Conservation (phyloP, 2,888 invertebrate species). For the Ommatoiulus sabulosus region DNA sequence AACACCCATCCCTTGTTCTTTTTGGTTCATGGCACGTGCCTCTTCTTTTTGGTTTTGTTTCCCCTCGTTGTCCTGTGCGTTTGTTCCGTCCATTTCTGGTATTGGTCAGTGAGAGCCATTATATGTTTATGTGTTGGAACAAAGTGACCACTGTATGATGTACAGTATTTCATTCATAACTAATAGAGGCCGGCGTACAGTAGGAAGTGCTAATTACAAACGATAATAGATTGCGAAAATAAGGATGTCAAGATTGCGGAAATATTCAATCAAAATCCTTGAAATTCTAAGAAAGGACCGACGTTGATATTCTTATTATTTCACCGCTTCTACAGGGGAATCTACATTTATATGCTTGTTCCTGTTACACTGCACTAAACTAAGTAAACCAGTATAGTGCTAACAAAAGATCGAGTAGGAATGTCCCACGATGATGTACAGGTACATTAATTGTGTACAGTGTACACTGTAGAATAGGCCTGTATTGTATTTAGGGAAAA, state of each 20-base stretch:
- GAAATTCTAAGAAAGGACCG: not conserved
- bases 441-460: too few species aligned
- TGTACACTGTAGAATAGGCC: too few species aligned
- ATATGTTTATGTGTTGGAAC: not conserved
- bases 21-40: constrained; percentile 30
- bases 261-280: not conserved
- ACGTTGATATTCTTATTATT: not conserved
- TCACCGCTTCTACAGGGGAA: not conserved
- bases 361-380: too few species aligned
- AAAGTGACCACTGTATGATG: too few species aligned
- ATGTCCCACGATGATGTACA: too few species aligned
- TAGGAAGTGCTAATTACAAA: not conserved
- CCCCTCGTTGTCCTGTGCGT: not conserved
- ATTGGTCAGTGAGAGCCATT: not conserved
- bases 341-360: not conserved
- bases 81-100: constrained; percentile 9
- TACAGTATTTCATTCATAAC: not conserved
- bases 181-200: not conserved
- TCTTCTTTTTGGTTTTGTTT: not conserved
- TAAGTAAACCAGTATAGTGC: not conserved
- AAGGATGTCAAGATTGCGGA: not conserved
- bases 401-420: not conserved
- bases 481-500: too few species aligned
- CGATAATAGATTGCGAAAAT: not conserved
- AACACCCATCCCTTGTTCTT: not conserved